Percentiles rank a stretch among this genome's conserved stretches.
These are phyloP conservation scores for Troilus luridus DNA, from an alignment of 2,888 invertebrate species.

Conservation along the genomic window DNA sequence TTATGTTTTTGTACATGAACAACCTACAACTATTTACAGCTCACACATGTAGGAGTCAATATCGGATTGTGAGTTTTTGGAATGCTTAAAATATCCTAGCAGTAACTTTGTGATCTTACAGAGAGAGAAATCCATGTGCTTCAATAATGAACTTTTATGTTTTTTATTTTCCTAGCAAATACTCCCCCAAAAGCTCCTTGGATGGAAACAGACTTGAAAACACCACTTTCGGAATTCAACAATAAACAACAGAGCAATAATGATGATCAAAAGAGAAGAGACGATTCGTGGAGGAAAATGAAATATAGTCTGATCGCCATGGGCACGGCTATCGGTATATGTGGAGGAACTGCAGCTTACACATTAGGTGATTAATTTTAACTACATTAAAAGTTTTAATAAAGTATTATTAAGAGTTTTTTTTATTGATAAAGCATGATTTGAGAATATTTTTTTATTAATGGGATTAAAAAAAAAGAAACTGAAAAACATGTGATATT, in stretches of 20 bases:
- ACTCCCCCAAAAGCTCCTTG: slow-evolving; percentile 57
- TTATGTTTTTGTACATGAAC: no score
- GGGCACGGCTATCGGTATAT: slow-evolving; percentile 67
- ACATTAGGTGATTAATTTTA: slow-evolving; percentile 67
- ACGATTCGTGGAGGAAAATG: slow-evolving; percentile 81
- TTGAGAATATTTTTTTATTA: not conserved
- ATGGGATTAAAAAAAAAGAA: not conserved
- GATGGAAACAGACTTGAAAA: slow-evolving; percentile 60
- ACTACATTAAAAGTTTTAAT: no score
- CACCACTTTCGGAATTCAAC: not conserved
- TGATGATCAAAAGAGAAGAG: slow-evolving; percentile 75
- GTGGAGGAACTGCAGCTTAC: slow-evolving; percentile 68
- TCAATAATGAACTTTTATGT: not conserved
- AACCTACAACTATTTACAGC: no score
- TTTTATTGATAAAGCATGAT: not conserved
- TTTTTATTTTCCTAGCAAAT: slow-evolving; percentile 34
- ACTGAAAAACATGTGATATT: not conserved
- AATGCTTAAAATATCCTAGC: no score
- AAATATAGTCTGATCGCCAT: slow-evolving; percentile 72
- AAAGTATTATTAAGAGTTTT: not conserved
- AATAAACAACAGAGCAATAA: slow-evolving; percentile 21
- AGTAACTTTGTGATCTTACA: not conserved
- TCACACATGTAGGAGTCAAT: no score
- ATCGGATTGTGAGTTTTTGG: no score
- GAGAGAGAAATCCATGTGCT: not conserved